Conservation (phyloP, 2,888 invertebrate species). For the Stegana nigrithorax region DNA sequence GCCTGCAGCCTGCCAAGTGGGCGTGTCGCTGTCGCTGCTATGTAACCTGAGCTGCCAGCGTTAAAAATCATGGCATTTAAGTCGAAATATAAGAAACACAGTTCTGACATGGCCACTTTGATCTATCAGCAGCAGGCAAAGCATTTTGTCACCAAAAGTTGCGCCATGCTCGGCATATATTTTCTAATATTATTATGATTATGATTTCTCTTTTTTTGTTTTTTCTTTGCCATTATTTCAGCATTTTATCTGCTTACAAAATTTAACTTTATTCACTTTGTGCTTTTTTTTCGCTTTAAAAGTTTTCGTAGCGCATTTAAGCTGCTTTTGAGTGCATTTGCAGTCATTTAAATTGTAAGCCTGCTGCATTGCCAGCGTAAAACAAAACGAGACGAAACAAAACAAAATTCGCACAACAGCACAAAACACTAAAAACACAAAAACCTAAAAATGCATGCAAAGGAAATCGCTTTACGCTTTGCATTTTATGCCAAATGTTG, state of each 20-base stretch:
- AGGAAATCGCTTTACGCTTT: too few relatives aligned
- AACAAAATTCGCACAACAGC: neutral
- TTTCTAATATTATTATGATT: too few relatives aligned
- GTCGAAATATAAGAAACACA: too few relatives aligned
- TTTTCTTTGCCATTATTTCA: neutral
- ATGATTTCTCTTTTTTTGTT: neutral
- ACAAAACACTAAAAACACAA: too few relatives aligned
- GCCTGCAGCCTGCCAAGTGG: neutral
- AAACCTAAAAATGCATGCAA: too few relatives aligned
- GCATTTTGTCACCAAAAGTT: too few relatives aligned
- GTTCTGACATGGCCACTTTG: too few relatives aligned
- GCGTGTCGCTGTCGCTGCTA: neutral
- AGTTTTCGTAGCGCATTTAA: neutral
- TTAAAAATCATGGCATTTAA: too few relatives aligned
- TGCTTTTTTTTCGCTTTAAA: neutral
- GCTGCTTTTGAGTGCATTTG: neutral
- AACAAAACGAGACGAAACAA: neutral
- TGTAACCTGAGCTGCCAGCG: neutral
- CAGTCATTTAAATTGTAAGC: neutral
- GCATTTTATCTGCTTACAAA: neutral
- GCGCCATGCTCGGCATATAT: neutral
- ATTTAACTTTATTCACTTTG: constrained; percentile 4
- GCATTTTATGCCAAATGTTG: too few relatives aligned
- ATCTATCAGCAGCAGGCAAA: neutral
- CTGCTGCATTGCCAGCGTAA: neutral